Evolutionary conservation across 2,113 vertebrate species (phyloP), one percentile per base, ranked within the genome.

Genomic region (Ochotona princeps): DNA sequence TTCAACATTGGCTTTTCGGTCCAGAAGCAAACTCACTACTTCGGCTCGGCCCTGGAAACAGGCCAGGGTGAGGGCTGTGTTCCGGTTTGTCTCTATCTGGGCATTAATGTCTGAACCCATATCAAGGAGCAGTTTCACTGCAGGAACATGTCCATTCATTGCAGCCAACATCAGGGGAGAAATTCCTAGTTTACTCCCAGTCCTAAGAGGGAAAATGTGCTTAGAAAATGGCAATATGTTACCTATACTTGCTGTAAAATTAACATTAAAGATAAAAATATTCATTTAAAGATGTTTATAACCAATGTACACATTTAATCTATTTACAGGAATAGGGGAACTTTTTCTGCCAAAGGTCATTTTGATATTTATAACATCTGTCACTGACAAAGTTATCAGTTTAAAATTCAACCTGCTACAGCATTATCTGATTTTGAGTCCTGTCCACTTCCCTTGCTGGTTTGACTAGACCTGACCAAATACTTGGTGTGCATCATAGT

Each of bases 31-130:
- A 95, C 99, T 99, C 97, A 99, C 99, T 14, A 99, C 99, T 97
- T 99, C 99, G 54, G 99, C 99, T 88, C 99, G 98, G 83, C 99
- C 99, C 93, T 99, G 99, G 97, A 99, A 99, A 97, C 99, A 99
- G 94, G 99, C 99, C 90, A 99, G 97, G 28, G 99, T 99, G 54
- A 99, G 98, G 65, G 99, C 99, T 10, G 99, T 99, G 96, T 99
- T 99, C 95, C 99, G 98, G 98, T 99, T 99, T 96, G 99, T 99
- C 98, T 99, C 99, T 78, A 99, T 99, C 88, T 99, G 99, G 92
- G 99, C 99, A 0, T 99, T 99, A 95, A 99, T 99, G 95, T 99
- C 99, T 1, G 99, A 99, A 85, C 99, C 99, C 99, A 99, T 99
- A 95, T 99, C 99, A 57, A 99, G 98, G 95, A 99, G 94, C 96